Conservation (phyloP, 2,888 invertebrate genomes). For the Erebia ligea region DNA sequence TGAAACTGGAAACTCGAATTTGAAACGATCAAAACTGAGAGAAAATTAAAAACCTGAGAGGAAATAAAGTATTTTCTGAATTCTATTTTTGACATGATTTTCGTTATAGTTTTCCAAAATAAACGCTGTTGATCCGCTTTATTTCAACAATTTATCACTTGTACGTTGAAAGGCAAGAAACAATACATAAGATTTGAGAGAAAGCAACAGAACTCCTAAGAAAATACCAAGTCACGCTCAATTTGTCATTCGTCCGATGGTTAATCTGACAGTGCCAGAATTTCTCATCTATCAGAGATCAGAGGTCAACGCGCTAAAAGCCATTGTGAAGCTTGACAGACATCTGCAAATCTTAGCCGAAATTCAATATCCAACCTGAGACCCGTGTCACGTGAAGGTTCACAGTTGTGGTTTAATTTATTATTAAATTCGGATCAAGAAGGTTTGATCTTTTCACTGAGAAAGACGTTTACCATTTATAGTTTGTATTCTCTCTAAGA, state of each 20-base stretch:
- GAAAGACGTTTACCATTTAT: not conserved
- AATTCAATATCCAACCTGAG: constrained; percentile 34
- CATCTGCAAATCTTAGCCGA: constrained; percentile 33
- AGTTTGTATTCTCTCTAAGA: not conserved
- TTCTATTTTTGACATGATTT: too few species aligned
- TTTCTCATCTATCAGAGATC: constrained; percentile 24
- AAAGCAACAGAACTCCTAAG: not conserved
- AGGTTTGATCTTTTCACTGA: constrained; percentile 34
- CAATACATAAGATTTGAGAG: constrained; percentile 8
- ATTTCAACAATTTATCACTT: not conserved
- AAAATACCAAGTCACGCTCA: constrained; percentile 19
- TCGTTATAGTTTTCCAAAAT: too few species aligned
- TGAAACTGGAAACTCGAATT: too few species aligned
- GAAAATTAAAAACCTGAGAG: too few species aligned
- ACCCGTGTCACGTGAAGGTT: constrained; percentile 34
- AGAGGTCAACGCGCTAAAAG: constrained; percentile 25
- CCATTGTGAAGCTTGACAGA: constrained; percentile 28
- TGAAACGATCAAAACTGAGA: too few species aligned
- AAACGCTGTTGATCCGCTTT: not conserved
- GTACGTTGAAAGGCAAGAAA: not conserved
- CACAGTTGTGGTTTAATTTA: constrained; percentile 36
- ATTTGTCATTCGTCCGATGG: constrained; percentile 26
- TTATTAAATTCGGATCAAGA: constrained; percentile 31
- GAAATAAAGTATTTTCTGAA: too few species aligned
- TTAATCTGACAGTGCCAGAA: constrained; percentile 26